Evolutionary conservation across 2,797 vertebrate species (phyloP), one percentile per base, ranked within the genome.

Genomic region (Periophthalmus magnuspinnatus): DNA sequence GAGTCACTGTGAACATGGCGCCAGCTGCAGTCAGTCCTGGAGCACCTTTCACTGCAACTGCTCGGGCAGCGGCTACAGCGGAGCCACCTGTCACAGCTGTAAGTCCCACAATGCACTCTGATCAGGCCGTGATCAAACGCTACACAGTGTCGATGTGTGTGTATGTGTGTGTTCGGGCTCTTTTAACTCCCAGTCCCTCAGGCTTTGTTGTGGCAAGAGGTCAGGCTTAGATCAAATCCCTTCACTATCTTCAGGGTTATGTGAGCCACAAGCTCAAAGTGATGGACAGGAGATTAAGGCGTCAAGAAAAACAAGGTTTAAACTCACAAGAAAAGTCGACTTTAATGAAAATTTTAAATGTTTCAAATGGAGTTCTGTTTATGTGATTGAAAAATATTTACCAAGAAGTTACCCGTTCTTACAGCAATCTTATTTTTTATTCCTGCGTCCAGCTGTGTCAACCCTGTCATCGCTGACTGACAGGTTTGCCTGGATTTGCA

Each of bases 41-140:
- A 94, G 82, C 73, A 90, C 81, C 54, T 98, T 98, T 72, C 94
- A 96, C 81, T 98, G 96, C 78, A 92, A 95, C 84, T 98, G 96
- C 79, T 86, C 93, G 13, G 60, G 86, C 74, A 96, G 94, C 0
- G 96, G 95, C 10, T 97, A 97, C 89, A 87, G 70, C 2, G 95
- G 96, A 71, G 94, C 95, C 2, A 98, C 96, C 17, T 98, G 96
- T 68, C 96, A 97, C 81, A 94, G 91, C 86, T 90, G 96, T 98
- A 91, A 96, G 96, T 36, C 34, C 21, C 48, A 1, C 0, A 13
- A 21, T 9, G 70, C 66, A 66, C 34, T 58, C 21, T 64, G 62
- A 64, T 52, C 63, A 50, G 38, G 7, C 34, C n/a, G 69, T 45
- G 59, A 62, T 62, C 36, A 74, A 62, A 74, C 68, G 52, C 66